Evolutionary conservation across 1,140 invertebrate genomes (phyloP), one percentile per base, ranked within the genome.

Genomic region (Acromyrmex charruanus): DNA sequence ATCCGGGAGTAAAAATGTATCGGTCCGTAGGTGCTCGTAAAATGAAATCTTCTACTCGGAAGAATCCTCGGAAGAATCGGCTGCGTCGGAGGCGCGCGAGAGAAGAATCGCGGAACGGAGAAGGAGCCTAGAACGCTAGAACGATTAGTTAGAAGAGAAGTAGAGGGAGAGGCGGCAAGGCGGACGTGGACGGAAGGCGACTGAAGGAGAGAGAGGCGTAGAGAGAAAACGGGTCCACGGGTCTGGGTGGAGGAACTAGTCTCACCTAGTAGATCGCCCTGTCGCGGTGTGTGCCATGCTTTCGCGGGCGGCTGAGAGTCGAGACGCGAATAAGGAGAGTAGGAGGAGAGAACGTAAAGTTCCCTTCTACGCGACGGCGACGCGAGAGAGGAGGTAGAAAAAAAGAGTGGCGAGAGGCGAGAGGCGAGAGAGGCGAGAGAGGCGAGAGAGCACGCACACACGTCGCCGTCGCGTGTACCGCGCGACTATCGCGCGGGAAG

Each of bases 251-350:
- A 91, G 89, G 87, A 91, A 91, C 90, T 91, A 91, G 90, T 91
- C 90, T 91, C 88, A 91, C 89, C 90, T 91, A 91, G 90, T 89
- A 91, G 90, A 91, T 91, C 87, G 89, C 81, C 87, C 89, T 91
- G 89, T 91, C 89, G 90, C 82, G 86, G 61, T 86, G 80, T 79
- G 79, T 84, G 84, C 31, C 31, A 35, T 0, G 31, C 90, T 91
- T 91, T 91, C 84, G 89, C 90, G 85, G 69, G 85, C 68, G 87
- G 69, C 61, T 65, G 74, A 89, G 85, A 85, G 31, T 6, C 31
- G 31, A 35, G 82, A 85, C 71, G 75, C 82, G 74, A 79, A 85
- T 61, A 61, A 85, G 31, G 82, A 85, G 82, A 79, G 82, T 77
- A 77, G 74, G 61, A 85, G 75, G 82, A 85, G 82, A 35, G 82